A percentile compares a stretch with the other conserved stretches of the same genome.
Evolutionary conservation across 2,113 vertebrate species (phyloP).

Genomic region (Indicator maculatus): DNA sequence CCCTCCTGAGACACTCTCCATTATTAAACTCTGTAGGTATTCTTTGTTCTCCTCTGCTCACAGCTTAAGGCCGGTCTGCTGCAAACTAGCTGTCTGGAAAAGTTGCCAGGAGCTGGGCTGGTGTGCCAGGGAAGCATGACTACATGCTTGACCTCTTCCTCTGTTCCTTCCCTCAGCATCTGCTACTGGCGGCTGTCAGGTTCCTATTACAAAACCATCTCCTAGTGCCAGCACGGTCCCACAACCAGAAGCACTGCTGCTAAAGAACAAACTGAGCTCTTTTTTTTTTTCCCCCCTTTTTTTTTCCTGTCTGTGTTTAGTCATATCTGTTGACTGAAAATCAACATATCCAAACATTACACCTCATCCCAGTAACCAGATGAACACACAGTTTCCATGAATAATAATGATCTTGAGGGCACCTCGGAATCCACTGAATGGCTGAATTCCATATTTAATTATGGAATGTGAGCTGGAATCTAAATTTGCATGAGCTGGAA

Average conservation of each 20-base stretch:
- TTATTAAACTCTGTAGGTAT: constrained; percentile 59
- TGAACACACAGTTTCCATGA: constrained; percentile 30
- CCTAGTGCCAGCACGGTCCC: constrained; percentile 41
- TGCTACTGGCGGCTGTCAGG: constrained; percentile 63
- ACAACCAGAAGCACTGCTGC: constrained; percentile 39
- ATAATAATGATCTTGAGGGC: constrained; percentile 11
- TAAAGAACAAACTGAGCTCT: constrained; percentile 10
- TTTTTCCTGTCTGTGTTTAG: constrained; percentile 13
- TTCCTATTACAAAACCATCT: constrained; percentile 62
- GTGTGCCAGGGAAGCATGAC: constrained; percentile 71
- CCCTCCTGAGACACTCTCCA: constrained; percentile 18
- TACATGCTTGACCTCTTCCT: constrained; percentile 68
- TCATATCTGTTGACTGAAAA: constrained; percentile 43
- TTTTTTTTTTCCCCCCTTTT: background rate
- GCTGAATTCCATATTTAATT: constrained; percentile 26
- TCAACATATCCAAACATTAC: constrained; percentile 34
- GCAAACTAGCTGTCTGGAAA: constrained; percentile 67
- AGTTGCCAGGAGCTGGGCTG: constrained; percentile 61
- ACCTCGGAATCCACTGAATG: background rate
- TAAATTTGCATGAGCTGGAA: constrained; percentile 18
- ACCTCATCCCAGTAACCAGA: constrained; percentile 41
- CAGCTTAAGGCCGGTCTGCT: constrained; percentile 46
- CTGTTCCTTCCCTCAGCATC: constrained; percentile 47
- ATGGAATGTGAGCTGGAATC: background rate
- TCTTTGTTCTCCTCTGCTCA: constrained; percentile 49